Base-by-base conservation (phyloP, 2,888 invertebrate genomes). In the Oxycera nigricornis region DNA sequence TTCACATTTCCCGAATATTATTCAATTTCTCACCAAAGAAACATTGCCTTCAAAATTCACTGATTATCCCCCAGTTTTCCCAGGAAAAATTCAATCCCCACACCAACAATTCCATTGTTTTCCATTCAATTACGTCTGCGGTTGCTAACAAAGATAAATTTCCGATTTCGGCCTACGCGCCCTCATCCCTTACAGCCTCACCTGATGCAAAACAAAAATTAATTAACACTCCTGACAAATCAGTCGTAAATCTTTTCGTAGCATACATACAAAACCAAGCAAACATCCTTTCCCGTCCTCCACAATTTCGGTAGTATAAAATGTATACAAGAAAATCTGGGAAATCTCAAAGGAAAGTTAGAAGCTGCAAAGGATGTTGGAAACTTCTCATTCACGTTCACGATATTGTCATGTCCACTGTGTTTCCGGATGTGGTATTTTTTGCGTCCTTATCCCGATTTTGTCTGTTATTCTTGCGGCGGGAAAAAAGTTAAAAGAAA, bases 171-270 rank as follows among this genome's bases (percentile, higher is more conserved):
- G 1, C 14, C 0, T 39, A 39, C 14, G 39, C 39, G 14, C 24
- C 4, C 55, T 22, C 55, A 22, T 22, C 55, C 11, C 11, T 55
- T 55, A 11, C 9, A 39, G 14, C 20, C 35, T 17, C 62, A 62
- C 35, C 62, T 62, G 62, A 62, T 31, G 31, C 62, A 7, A 20
- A 62, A 39, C 17, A 50, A 52, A 68, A 68, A 68, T 68, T 68
- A 68, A 68, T 68, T 68, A 68, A 50, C 68, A 68, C 68, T 50
- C 52, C 68, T 50, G 68, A 52, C 68, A 68, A 68, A 68, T 68
- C 68, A 68, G 46, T 68, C 50, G 68, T 68, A 68, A 68, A 68
- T 68, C 68, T 52, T 68, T 52, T 30, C 11, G 11, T 17, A 31
- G n/a, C n/a, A n/a, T n/a, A n/a, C n/a, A 62, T 11, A 67, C 59